Evolutionary conservation across 2,113 vertebrate genomes (phyloP), one percentile per base, ranked within the genome.

Genomic region (Macquaria ambigua): DNA sequence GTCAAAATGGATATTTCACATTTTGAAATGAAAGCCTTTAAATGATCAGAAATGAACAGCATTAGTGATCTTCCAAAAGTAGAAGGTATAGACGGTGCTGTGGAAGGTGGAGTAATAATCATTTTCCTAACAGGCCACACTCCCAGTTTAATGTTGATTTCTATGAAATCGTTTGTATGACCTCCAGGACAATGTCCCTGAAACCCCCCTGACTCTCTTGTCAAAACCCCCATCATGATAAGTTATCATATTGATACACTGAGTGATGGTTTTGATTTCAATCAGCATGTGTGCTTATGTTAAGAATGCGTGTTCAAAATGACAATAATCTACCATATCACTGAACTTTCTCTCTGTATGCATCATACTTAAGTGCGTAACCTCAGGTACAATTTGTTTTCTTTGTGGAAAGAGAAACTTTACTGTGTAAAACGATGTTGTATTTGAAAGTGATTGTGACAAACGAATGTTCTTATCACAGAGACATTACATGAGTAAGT

Each of bases 161-260:
- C 96, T 94, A 67, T 95, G 95, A 96, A 96, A 96, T 96, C 88
- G 83, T 92, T 71, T 58, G 34, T 66, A 62, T 43, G 77, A 61
- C 25, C 63, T 85, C 41, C 12, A 62, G 86, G 82, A 85, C 84
- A 56, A 69, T 84, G 78, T 88, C 84, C 72, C 81, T 79, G 79
- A 90, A 91, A 86, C 55, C 59, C 63, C 25, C 61, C 20, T 76
- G 48, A 56, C 25, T 67, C 52, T 72, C 14, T n/a, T 61, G 23
- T 82, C 58, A 81, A 84, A 88, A 63, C 61, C 80, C 87, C 84
- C 77, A 34, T 78, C 83, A 72, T 77, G 20, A 77, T 85, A 56
- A 62, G 78, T 79, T 90, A 94, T 95, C 93, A 95, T 91, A 93
- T 90, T 96, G 94, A 93, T 95, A 92, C 83, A 90, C 73, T 62